A percentile compares a stretch with the other conserved stretches of the same genome.
These are phyloP conservation scores for Apistogramma diplotaenia DNA, from an alignment of 2,113 vertebrate species.

Conservation along the genomic window DNA sequence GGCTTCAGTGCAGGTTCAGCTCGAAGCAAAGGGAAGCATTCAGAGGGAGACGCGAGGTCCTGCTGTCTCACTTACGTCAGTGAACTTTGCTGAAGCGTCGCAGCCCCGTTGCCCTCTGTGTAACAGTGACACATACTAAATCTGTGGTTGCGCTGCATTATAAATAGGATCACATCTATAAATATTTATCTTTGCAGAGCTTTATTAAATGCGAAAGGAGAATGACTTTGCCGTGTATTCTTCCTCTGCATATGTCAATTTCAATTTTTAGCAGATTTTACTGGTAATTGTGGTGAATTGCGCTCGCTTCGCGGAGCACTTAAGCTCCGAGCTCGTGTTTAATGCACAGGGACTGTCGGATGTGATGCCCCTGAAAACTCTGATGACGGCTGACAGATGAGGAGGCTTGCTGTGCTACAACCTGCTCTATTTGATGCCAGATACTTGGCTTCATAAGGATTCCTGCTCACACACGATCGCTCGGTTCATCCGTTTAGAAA, in stretches of 20 bases:
- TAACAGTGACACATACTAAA: not conserved
- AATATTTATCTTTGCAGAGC: not conserved
- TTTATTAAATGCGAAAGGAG: not conserved
- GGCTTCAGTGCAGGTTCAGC: not conserved
- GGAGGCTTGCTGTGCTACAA: slow-evolving; percentile 5
- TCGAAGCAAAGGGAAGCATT: not conserved
- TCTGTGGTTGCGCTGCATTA: not conserved
- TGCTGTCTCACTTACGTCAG: not conserved
- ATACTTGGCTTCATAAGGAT: slow-evolving; percentile 5
- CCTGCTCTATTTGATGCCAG: slow-evolving; percentile 31
- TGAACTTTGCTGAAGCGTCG: not conserved
- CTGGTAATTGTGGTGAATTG: not conserved
- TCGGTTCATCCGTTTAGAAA: slow-evolving; percentile 26
- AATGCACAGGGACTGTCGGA: slow-evolving; percentile 11
- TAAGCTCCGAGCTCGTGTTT: slow-evolving; percentile 4
- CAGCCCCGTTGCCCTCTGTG: not conserved
- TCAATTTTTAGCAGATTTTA: not conserved
- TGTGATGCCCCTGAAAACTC: slow-evolving; percentile 1
- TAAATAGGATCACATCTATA: not conserved
- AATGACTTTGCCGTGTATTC: not conserved
- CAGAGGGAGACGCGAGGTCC: not conserved
- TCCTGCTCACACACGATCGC: not conserved
- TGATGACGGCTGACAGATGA: slow-evolving; percentile 37
- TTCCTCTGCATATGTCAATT: not conserved
- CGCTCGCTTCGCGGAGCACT: not conserved